phyloP scores from a whole-genome alignment of 2,113 vertebrate species.

The Oncorhynchus masou region DNA sequence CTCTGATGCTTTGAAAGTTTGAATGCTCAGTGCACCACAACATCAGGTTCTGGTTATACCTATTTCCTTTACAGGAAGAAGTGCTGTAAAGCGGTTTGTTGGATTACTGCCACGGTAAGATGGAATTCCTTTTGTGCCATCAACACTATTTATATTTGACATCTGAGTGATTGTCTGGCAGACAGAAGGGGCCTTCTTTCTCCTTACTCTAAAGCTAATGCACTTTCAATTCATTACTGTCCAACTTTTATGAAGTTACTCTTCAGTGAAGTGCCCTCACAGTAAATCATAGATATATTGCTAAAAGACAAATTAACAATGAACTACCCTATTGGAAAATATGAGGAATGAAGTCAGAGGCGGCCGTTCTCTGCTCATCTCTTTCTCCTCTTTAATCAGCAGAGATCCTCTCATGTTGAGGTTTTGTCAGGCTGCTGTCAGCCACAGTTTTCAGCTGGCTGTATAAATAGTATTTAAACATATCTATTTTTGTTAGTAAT shows the following conservation, averaged over 20 bases:
- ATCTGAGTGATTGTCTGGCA: conserved; percentile 14
- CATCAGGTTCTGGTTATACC: conserved; percentile 30
- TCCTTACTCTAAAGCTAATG: conserved; percentile 45
- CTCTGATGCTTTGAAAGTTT: background rate
- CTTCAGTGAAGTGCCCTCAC: conserved; percentile 26
- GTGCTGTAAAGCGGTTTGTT: conserved; percentile 49
- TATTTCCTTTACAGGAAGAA: conserved; percentile 50
- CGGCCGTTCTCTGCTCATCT: background rate
- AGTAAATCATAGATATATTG: conserved; percentile 40
- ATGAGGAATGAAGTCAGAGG: background rate
- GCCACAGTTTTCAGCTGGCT: background rate
- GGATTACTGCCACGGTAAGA: conserved; percentile 59
- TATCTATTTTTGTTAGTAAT: background rate
- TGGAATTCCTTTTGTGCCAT: conserved; percentile 44
- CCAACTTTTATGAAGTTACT: conserved; percentile 35
- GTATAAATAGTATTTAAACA: background rate
- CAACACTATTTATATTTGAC: conserved; percentile 49
- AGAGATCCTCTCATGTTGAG: background rate
- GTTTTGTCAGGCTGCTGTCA: background rate
- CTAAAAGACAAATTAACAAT: background rate
- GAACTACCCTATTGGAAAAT: background rate
- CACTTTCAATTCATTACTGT: conserved; percentile 68
- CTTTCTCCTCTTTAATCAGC: background rate
- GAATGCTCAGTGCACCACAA: background rate
- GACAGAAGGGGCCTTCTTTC: conserved; percentile 21